A percentile compares a stretch with the other conserved stretches of the same genome.
phyloP scores from a whole-genome alignment of 2,797 vertebrate genomes.

The Gadopsis marmoratus region DNA sequence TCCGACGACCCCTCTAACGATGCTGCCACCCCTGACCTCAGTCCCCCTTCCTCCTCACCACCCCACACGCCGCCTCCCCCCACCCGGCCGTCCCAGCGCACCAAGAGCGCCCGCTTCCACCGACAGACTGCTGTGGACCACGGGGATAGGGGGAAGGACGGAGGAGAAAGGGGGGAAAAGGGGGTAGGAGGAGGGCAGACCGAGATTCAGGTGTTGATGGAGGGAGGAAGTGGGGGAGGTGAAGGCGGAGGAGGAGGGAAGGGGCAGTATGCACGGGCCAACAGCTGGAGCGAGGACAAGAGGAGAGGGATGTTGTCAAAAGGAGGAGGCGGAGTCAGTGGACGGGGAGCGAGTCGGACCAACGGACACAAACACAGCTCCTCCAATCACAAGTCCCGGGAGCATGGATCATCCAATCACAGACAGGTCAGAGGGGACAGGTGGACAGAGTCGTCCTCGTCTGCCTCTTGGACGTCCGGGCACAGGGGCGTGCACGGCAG shows the following conservation, averaged over 20 bases:
- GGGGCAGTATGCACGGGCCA: slow-evolving; percentile 88
- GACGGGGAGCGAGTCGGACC: slow-evolving; percentile 79
- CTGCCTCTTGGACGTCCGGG: slow-evolving; percentile 91
- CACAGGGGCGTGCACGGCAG: slow-evolving; percentile 81
- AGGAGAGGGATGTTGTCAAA: slow-evolving; percentile 74
- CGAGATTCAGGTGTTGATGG: slow-evolving; percentile 96
- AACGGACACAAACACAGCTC: slow-evolving; percentile 90
- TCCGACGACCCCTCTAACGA: slow-evolving; percentile 92
- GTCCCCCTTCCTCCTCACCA: slow-evolving; percentile 90
- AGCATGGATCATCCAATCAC: slow-evolving; percentile 91
- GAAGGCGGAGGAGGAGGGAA: slow-evolving; percentile 71
- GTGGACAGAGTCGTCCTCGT: slow-evolving; percentile 91
- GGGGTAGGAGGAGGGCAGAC: slow-evolving; percentile 76
- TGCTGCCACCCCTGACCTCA: slow-evolving; percentile 92
- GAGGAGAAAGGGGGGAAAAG: slow-evolving; percentile 75
- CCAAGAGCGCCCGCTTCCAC: slow-evolving; percentile 92
- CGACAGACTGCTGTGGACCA: slow-evolving; percentile 93
- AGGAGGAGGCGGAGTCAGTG: slow-evolving; percentile 79
- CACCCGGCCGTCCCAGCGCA: slow-evolving; percentile 81
- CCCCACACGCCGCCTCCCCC: slow-evolving; percentile 84
- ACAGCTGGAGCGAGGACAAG: slow-evolving; percentile 93
- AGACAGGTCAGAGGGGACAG: slow-evolving; percentile 87
- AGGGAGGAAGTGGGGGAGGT: slow-evolving; percentile 82
- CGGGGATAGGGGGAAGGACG: slow-evolving; percentile 86
- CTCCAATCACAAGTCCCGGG: slow-evolving; percentile 92